phyloP scores from a whole-genome alignment of 2,797 vertebrate genomes.

The Manis crassicaudata region DNA sequence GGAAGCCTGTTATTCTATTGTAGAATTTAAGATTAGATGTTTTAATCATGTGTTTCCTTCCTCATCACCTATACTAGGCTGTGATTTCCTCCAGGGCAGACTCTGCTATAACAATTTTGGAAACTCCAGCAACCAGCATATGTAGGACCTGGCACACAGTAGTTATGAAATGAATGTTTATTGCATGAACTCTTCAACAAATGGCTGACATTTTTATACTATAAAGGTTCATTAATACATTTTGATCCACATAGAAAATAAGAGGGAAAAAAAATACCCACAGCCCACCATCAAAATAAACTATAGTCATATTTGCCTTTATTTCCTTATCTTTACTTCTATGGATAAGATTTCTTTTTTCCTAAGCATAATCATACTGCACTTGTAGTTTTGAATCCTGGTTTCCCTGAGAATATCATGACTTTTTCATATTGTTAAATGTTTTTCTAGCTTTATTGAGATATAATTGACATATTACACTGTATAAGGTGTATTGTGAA shows the following conservation, averaged over 20 bases:
- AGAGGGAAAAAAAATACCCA: not conserved
- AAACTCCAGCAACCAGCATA: not conserved
- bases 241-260: not conserved
- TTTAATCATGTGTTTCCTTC: not conserved
- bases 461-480: not conserved
- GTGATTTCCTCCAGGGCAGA: not conserved
- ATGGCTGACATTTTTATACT: not conserved
- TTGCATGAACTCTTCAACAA: not conserved
- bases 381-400: not conserved
- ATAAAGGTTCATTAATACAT: not conserved
- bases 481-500: not conserved
- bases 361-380: not conserved
- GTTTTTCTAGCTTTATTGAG: not conserved
- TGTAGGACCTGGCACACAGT: not conserved
- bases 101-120: not conserved
- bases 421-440: conserved; percentile 11
- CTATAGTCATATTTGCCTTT: not conserved
- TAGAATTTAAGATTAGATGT: not conserved
- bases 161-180: not conserved
- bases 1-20: not conserved
- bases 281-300: not conserved
- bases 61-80: not conserved
- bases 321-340: conserved; percentile 30
- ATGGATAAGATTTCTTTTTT: not conserved
- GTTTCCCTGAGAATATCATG: not conserved